These are phyloP conservation scores for Rhadinocentrus ornatus DNA, from an alignment of 2,797 vertebrate species.

Conservation along the genomic window DNA sequence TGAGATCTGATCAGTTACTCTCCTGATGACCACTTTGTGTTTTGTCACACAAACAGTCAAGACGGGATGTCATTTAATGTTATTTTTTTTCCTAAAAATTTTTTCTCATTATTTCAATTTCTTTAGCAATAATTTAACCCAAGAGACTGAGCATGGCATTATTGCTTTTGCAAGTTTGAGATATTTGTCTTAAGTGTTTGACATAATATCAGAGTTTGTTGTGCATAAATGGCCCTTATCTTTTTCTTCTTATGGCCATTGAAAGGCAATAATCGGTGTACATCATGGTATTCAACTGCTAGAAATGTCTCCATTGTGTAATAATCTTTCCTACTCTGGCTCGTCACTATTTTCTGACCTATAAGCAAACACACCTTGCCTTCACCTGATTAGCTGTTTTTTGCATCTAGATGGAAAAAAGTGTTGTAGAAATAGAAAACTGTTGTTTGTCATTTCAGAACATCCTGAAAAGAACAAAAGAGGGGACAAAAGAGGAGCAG, in stretches of 20 bases:
- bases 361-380: slow-evolving; percentile 27
- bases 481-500: slow-evolving; percentile 84
- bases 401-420: slow-evolving; percentile 28
- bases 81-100: too few species aligned
- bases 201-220: slow-evolving; percentile 1
- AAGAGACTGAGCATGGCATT: not conserved
- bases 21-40: too few species aligned
- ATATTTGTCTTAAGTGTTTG: slow-evolving; percentile 2
- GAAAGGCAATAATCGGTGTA: slow-evolving; percentile 5
- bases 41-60: too few species aligned
- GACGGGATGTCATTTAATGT: too few species aligned
- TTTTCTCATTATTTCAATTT: not conserved
- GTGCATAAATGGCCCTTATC: not conserved
- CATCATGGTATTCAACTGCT: slow-evolving; percentile 2
- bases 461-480: slow-evolving; percentile 88
- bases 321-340: not conserved
- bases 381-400: slow-evolving; percentile 8
- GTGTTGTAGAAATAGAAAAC: slow-evolving; percentile 30
- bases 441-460: slow-evolving; percentile 80
- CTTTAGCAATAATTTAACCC: not conserved
- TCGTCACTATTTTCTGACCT: slow-evolving; percentile 14
- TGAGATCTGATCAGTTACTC: too few species aligned
- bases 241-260: slow-evolving; percentile 3
- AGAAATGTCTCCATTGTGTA: slow-evolving; percentile 40
- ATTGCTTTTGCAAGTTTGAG: not conserved